Percentiles rank a stretch among this genome's conserved stretches.
Conservation (phyloP, 2,113 vertebrate species). For the Crotalus helleri region DNA sequence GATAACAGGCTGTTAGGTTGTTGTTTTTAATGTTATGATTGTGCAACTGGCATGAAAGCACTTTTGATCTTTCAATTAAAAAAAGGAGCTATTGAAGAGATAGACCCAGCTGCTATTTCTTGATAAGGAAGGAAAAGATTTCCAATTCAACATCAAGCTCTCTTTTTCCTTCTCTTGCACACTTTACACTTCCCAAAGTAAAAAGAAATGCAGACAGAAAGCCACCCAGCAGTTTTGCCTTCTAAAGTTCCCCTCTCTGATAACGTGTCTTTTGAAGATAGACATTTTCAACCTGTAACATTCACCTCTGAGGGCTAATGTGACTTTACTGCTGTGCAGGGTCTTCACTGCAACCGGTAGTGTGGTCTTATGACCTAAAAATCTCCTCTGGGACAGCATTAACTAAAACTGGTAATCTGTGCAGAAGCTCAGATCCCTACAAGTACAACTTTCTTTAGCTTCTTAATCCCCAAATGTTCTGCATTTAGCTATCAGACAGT, state of each 20-base stretch:
- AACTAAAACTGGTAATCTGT: constrained; percentile 42
- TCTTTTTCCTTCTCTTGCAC: constrained; percentile 26
- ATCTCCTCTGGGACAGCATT: constrained; percentile 20
- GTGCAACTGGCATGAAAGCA: constrained; percentile 38
- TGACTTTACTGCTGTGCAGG: constrained; percentile 42
- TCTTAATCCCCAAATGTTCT: constrained; percentile 40
- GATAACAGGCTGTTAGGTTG: neutral
- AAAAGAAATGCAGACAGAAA: constrained; percentile 43
- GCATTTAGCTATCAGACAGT: constrained; percentile 46
- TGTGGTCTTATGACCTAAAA: constrained; percentile 13
- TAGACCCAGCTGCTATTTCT: constrained; percentile 59
- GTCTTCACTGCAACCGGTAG: constrained; percentile 23
- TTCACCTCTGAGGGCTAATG: constrained; percentile 42
- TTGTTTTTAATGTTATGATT: constrained; percentile 3
- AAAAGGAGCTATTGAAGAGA: constrained; percentile 42
- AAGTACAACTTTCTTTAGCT: constrained; percentile 15
- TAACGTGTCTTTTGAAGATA: constrained; percentile 55
- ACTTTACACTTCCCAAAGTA: constrained; percentile 48
- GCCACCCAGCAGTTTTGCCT: constrained; percentile 46
- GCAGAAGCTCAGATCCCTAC: constrained; percentile 17
- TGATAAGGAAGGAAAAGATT: constrained; percentile 63
- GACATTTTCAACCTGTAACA: constrained; percentile 49
- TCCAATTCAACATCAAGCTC: constrained; percentile 48
- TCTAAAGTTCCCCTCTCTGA: constrained; percentile 60
- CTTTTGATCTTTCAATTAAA: constrained; percentile 64